These are phyloP conservation scores for Shargacucullia verbasci DNA, from an alignment of 2,888 invertebrate genomes.

Conservation along the genomic window DNA sequence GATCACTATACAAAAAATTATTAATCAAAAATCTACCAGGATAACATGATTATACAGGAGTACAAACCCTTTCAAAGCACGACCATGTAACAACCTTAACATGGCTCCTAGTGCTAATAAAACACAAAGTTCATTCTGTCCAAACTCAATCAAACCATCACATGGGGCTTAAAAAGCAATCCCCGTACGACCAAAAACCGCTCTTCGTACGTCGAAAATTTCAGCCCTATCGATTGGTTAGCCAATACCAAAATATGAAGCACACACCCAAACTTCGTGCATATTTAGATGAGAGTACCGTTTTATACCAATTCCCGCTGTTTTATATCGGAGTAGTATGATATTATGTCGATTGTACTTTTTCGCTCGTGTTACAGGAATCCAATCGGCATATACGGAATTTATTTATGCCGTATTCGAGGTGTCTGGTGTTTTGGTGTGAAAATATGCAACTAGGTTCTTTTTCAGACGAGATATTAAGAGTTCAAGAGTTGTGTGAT, in stretches of 20 bases:
- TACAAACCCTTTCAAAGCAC: too few species aligned
- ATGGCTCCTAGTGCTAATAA: background rate
- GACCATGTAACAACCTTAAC: too few species aligned
- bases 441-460: too few species aligned
- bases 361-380: conserved; percentile 46
- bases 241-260: conserved; percentile 28
- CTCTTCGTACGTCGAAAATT: too few species aligned
- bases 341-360: conserved; percentile 56
- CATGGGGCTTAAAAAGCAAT: conserved; percentile 18
- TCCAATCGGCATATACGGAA: conserved; percentile 31
- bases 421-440: too few species aligned
- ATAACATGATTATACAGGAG: too few species aligned
- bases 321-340: conserved; percentile 51
- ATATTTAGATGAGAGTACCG: conserved; percentile 38
- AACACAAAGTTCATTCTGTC: background rate
- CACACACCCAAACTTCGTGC: conserved; percentile 16
- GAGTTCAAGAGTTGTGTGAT: too few species aligned
- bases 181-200: conserved; percentile 11
- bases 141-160: conserved; percentile 11
- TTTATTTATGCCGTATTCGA: too few species aligned
- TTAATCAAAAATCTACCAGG: too few species aligned
- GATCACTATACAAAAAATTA: too few species aligned
- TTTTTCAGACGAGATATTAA: too few species aligned
- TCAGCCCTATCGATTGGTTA: conserved; percentile 26
- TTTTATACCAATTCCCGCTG: conserved; percentile 50